These are phyloP conservation scores for Condylura cristata DNA, from an alignment of 2,113 vertebrate genomes.

Conservation along the genomic window DNA sequence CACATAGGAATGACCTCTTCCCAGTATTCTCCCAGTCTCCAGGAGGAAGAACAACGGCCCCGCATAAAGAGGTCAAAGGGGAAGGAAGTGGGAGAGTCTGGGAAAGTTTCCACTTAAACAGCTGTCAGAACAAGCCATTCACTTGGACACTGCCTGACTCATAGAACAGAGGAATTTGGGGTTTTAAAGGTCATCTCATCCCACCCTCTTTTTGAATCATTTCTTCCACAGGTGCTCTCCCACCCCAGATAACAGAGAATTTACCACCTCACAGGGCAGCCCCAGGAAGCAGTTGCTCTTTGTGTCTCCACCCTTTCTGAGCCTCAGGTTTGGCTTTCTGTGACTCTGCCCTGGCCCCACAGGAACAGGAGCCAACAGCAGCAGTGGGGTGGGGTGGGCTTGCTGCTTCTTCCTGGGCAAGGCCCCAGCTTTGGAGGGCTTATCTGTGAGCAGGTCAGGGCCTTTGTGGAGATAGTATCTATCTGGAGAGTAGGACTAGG, in stretches of 20 bases:
- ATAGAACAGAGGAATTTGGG: not conserved
- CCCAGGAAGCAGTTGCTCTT: not conserved
- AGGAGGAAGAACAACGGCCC: constrained; percentile 21
- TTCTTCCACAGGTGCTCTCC: constrained; percentile 37
- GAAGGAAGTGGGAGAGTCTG: constrained; percentile 70
- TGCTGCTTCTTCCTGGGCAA: not conserved
- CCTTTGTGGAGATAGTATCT: constrained; percentile 9
- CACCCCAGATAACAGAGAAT: not conserved
- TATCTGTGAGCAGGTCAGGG: not conserved
- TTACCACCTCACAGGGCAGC: not conserved
- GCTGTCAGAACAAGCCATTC: constrained; percentile 59
- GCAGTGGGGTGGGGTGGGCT: not conserved
- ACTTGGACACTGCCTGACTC: constrained; percentile 9
- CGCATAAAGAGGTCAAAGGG: constrained; percentile 58
- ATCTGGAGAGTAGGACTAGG: not conserved
- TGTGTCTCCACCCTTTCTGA: not conserved
- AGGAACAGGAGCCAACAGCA: not conserved
- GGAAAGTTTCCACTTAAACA: constrained; percentile 66
- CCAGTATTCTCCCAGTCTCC: not conserved
- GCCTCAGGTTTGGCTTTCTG: not conserved
- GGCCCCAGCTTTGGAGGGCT: not conserved
- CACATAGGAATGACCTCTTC: not conserved
- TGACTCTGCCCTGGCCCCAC: not conserved
- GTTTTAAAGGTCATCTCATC: constrained; percentile 8
- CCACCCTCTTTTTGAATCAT: not conserved